phyloP scores from a whole-genome alignment of 2,888 invertebrate species.

The Tryphoninae sp. region DNA sequence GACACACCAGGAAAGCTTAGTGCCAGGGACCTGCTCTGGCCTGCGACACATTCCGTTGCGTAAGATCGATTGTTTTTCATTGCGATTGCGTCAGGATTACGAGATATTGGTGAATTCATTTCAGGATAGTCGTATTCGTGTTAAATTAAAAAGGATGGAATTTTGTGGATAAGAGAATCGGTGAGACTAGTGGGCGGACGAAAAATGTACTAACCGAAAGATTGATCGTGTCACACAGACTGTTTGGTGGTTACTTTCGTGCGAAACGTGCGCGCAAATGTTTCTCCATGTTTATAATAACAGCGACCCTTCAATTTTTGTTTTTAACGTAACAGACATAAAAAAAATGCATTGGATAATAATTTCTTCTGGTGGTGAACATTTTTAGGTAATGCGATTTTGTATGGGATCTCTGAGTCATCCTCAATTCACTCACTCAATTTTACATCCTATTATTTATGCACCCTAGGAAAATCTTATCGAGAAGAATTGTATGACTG shows the following conservation, averaged over 20 bases:
- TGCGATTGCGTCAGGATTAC: slow-evolving; percentile 50
- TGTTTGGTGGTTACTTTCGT: not conserved
- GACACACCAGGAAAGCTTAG: too few species aligned
- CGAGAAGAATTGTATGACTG: not conserved
- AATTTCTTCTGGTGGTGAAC: too few species aligned
- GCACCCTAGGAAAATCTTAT: too few species aligned
- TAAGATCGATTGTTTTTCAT: slow-evolving; percentile 57
- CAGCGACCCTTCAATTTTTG: not conserved
- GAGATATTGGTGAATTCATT: not conserved
- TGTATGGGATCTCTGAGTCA: too few species aligned
- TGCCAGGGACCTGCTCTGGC: too few species aligned
- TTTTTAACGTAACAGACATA: too few species aligned
- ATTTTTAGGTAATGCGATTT: too few species aligned
- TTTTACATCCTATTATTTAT: too few species aligned
- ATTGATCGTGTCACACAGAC: not conserved
- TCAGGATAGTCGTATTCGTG: not conserved
- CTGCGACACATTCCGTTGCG: slow-evolving; percentile 36
- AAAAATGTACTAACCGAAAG: not conserved
- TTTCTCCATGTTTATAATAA: not conserved
- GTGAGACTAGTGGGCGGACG: not conserved
- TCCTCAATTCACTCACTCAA: too few species aligned
- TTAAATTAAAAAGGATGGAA: not conserved
- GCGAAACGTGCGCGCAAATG: not conserved
- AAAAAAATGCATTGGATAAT: too few species aligned
- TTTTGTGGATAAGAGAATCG: not conserved